phyloP scores from a whole-genome alignment of 1,140 invertebrate genomes.

The Drosophila nigrodunni region DNA sequence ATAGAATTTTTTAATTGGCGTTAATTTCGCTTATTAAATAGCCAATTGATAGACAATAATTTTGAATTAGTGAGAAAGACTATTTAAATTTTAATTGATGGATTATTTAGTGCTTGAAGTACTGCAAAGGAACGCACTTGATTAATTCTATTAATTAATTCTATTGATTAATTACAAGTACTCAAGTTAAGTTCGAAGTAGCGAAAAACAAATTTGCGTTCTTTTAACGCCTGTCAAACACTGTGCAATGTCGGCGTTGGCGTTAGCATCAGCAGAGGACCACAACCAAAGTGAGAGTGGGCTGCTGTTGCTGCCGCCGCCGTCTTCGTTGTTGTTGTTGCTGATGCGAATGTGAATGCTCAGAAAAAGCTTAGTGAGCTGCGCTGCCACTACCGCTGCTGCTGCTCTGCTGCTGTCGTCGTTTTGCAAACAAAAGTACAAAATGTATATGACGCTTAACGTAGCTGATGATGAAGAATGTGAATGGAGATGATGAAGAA shows the following conservation, averaged over 20 bases:
- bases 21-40: neutral
- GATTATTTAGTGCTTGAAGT: too few relatives aligned
- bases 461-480: conserved; percentile 44
- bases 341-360: conserved; percentile 47
- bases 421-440: conserved; percentile 74
- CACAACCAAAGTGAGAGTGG: conserved; percentile 44
- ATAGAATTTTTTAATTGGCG: neutral
- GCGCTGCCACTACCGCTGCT: conserved; percentile 48
- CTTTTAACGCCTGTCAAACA: conserved; percentile 16
- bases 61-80: neutral
- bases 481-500: conserved; percentile 45
- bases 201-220: neutral
- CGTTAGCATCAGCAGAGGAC: conserved; percentile 30
- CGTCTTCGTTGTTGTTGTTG: neutral
- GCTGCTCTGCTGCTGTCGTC: conserved; percentile 43
- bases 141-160: too few relatives aligned
- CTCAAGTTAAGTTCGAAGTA: neutral
- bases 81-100: neutral
- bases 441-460: conserved; percentile 42
- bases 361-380: conserved; percentile 77
- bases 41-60: neutral
- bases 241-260: conserved; percentile 41
- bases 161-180: too few relatives aligned
- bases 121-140: too few relatives aligned
- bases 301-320: conserved; percentile 34